phyloP scores from a whole-genome alignment of 2,888 invertebrate genomes.

The Falcaria lacertinaria region DNA sequence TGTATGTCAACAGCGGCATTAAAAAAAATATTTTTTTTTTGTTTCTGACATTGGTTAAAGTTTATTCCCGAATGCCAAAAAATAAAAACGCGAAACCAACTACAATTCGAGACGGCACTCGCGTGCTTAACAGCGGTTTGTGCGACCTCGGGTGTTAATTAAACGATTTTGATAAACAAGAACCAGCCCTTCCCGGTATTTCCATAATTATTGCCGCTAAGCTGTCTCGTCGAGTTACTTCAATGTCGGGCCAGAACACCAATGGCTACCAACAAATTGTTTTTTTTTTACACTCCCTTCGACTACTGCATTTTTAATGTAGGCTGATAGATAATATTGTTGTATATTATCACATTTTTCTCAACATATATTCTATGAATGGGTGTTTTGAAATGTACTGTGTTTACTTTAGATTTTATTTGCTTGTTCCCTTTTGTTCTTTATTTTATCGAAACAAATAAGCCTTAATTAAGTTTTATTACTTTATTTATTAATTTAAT shows the following conservation, averaged over 20 bases:
- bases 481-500: no score
- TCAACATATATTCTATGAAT: no score
- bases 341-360: no score
- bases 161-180: constrained; percentile 43
- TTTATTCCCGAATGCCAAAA: neutral
- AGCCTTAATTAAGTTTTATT: no score
- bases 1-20: no score
- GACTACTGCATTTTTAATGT: neutral
- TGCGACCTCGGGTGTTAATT: constrained; percentile 32
- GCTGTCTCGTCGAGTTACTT: constrained; percentile 6
- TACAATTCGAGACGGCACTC: constrained; percentile 17
- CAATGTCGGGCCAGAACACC: neutral
- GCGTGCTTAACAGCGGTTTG: constrained; percentile 31
- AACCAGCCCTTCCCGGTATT: constrained; percentile 22
- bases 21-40: no score
- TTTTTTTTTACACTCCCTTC: constrained; percentile 1
- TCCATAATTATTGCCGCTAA: constrained; percentile 20
- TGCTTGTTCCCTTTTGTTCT: no score
- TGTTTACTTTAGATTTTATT: no score
- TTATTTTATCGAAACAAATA: no score
- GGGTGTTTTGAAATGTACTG: no score
- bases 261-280: constrained; percentile 1
- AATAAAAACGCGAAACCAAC: constrained; percentile 7
- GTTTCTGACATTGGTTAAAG: no score
- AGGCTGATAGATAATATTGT: no score